These are phyloP conservation scores for Chrysocyon brachyurus DNA, from an alignment of 2,797 vertebrate species.

Conservation along the genomic window DNA sequence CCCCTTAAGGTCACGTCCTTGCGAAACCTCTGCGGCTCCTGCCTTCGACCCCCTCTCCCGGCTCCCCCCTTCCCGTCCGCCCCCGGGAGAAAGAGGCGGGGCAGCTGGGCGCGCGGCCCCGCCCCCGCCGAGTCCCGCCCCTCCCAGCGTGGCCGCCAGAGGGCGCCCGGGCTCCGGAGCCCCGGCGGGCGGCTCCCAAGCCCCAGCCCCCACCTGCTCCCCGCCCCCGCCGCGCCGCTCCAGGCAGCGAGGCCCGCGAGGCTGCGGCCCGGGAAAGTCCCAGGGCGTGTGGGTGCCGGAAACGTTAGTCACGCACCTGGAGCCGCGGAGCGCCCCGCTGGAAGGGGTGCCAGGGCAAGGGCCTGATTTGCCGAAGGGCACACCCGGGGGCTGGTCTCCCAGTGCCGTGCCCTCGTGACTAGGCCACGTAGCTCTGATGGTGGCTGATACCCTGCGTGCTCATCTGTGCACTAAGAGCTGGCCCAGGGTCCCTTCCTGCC, in stretches of 20 bases:
- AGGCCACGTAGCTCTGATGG: neutral
- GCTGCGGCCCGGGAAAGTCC: conserved; percentile 44
- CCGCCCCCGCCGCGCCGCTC: neutral
- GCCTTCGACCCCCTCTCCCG: neutral
- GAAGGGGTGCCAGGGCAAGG: neutral
- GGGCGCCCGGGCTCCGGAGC: conserved; percentile 57
- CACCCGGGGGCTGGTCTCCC: conserved; percentile 32
- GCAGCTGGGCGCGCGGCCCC: neutral
- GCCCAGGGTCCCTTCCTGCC: neutral
- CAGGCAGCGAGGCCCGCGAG: neutral
- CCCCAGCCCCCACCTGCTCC: neutral
- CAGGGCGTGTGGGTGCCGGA: conserved; percentile 48
- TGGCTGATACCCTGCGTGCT: neutral
- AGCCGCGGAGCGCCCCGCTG: neutral
- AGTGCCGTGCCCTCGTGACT: conserved; percentile 29
- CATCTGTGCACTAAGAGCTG: neutral
- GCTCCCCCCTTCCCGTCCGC: neutral
- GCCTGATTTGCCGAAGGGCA: conserved; percentile 30
- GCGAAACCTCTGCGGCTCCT: conserved; percentile 24
- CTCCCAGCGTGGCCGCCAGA: conserved; percentile 48
- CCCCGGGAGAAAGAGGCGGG: neutral
- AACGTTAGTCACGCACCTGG: conserved; percentile 77
- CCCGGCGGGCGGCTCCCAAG: neutral
- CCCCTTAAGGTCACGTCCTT: conserved; percentile 55
- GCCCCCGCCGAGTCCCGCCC: neutral